Evolutionary conservation across 2,797 vertebrate genomes (phyloP).

Genomic region (Semaprochilodus insignis): DNA sequence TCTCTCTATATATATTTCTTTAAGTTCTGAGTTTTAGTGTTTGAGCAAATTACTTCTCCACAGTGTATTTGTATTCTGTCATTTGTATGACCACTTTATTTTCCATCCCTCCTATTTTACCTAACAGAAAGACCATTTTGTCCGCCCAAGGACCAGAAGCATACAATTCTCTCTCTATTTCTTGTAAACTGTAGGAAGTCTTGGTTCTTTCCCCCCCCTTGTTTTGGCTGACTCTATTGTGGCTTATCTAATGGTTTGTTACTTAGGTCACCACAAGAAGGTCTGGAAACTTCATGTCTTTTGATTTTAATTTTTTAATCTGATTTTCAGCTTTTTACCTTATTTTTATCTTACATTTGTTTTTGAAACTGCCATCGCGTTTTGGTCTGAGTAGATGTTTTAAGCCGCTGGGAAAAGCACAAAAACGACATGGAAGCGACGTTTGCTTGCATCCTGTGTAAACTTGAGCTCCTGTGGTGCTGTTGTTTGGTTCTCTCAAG

Average conservation of each 20-base stretch:
- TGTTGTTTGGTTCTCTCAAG: not conserved
- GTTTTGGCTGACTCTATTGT: not conserved
- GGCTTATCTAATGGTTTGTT: not conserved
- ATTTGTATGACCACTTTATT: no score
- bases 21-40: not conserved
- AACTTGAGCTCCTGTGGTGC: not conserved
- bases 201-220: no score
- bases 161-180: no score
- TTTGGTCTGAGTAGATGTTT: not conserved
- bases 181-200: no score
- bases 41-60: not conserved
- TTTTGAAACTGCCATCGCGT: not conserved
- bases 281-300: not conserved
- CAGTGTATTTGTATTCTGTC: no score
- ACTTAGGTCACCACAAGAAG: not conserved
- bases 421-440: not conserved
- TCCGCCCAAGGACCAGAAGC: no score
- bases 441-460: not conserved
- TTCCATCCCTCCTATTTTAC: no score
- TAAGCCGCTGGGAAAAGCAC: not conserved
- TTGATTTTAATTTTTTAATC: not conserved
- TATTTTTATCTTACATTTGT: not conserved
- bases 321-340: not conserved
- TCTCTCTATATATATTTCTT: not conserved
- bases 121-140: no score